Conservation (phyloP, 2,888 invertebrate genomes). For the Drosophila acutilabella region DNA sequence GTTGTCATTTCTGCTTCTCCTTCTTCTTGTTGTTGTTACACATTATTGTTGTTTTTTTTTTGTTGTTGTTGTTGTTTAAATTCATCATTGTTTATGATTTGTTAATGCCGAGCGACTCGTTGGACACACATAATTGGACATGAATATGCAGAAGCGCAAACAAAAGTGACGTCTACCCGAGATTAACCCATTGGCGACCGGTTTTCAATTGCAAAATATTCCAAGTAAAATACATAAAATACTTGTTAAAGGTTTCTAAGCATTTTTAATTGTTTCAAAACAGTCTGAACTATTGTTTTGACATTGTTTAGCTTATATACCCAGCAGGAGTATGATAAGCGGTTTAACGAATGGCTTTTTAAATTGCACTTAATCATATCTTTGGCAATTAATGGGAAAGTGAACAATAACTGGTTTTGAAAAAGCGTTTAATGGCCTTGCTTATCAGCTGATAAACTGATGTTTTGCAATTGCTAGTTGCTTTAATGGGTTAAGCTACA, state of each 20-base stretch:
- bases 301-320: too few relatives aligned
- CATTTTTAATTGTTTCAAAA: too few relatives aligned
- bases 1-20: conserved; percentile 2
- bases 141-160: conserved; percentile 25
- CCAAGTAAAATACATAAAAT: not conserved
- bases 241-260: too few relatives aligned
- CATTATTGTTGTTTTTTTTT: conserved; percentile 14
- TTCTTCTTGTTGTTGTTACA: conserved; percentile 5
- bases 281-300: too few relatives aligned
- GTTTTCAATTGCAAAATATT: not conserved
- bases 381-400: not conserved
- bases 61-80: conserved; percentile 42
- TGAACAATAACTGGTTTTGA: not conserved
- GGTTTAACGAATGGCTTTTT: not conserved
- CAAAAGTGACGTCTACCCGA: conserved; percentile 2
- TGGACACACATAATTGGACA: conserved; percentile 55
- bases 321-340: not conserved
- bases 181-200: conserved; percentile 40
- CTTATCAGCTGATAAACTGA: not conserved
- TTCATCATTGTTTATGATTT: conserved; percentile 57
- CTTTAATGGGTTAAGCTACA: not conserved
- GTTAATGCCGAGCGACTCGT: conserved; percentile 40
- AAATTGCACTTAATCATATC: not conserved
- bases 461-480: not conserved
- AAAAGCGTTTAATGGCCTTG: not conserved